phyloP scores from a whole-genome alignment of 2,888 invertebrate genomes.

The Ennomos quercinarius region DNA sequence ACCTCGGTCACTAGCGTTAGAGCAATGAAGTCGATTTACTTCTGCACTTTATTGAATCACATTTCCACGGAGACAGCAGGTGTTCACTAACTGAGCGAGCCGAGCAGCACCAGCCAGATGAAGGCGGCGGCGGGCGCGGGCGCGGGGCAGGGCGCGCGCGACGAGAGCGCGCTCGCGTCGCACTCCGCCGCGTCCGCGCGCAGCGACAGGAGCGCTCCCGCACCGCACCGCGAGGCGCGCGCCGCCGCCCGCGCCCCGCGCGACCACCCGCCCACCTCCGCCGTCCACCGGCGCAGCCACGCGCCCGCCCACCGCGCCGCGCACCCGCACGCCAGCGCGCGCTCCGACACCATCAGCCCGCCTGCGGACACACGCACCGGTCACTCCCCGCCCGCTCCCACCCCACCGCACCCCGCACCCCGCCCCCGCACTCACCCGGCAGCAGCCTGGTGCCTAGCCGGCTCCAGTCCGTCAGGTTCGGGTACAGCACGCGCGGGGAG shows the following conservation, averaged over 20 bases:
- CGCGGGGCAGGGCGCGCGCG: slow-evolving; percentile 48
- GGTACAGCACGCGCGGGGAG: slow-evolving; percentile 91
- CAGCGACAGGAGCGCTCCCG: slow-evolving; percentile 86
- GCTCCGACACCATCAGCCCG: slow-evolving; percentile 91
- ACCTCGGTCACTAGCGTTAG: too few relatives aligned
- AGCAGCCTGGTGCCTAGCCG: slow-evolving; percentile 92
- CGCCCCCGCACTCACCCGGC: slow-evolving; percentile 82
- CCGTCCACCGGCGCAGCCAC: slow-evolving; percentile 94
- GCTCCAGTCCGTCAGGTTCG: slow-evolving; percentile 92
- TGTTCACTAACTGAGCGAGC: slow-evolving; percentile 33
- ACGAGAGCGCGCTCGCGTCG: slow-evolving; percentile 89
- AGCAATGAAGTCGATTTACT: background rate
- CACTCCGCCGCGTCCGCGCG: slow-evolving; percentile 90
- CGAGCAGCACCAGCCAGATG: slow-evolving; percentile 44
- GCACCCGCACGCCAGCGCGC: slow-evolving; percentile 93
- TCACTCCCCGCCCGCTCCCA: slow-evolving; percentile 29
- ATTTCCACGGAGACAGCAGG: too few relatives aligned
- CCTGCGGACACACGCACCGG: slow-evolving; percentile 76
- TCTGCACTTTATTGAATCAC: background rate
- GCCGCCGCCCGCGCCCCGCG: slow-evolving; percentile 86
- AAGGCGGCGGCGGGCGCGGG: slow-evolving; percentile 28
- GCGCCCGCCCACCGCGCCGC: slow-evolving; percentile 93
- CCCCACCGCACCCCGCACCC: slow-evolving; percentile 31
- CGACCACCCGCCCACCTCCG: slow-evolving; percentile 90
- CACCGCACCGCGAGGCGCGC: slow-evolving; percentile 72